Base-by-base conservation (phyloP, 2,113 vertebrate genomes). In the Pipra filicauda region DNA sequence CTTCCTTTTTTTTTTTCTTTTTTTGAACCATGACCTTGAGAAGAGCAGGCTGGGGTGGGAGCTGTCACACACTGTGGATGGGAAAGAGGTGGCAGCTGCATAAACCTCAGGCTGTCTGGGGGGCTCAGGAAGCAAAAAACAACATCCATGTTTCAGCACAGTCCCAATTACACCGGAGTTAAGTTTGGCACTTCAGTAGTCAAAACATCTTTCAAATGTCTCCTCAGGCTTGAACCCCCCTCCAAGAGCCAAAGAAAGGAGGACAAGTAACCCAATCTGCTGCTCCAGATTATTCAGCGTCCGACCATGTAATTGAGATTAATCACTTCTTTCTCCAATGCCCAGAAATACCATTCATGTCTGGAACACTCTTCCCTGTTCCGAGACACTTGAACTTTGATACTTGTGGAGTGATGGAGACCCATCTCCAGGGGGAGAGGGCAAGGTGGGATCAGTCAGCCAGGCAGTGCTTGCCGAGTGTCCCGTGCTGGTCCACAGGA, bases 121-220 rank as follows among this genome's bases (percentile, higher is more conserved):
- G 93, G 85, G 93, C 85, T 92, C 79, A 44, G 92, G 93, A 72
- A 94, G 92, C 92, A 93, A 84, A 96, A 58, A 88, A 77, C 83
- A 97, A 92, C 92, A 85, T 51, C 59, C 77, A 78, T 78, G 93
- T 81, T 95, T 93, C 85, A 77, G 91, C 78, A 86, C 79, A 90
- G 84, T 84, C 64, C 78, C 85, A 91, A 83, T 95, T 95, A 95
- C 78, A 52, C 33, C 6, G 8, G 89, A 91, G 95, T 96, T 95
- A 96, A 91, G 76, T 95, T 91, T 89, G 94, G 90, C 91, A 94
- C 96, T 96, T 96, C 89, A 86, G 94, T 86, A 95, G 96, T 95
- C 96, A 96, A 97, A 96, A 96, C 91, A 94, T 90, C 93, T 90
- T 83, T 64, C 72, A 88, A 72, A 83, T 37, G 59, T 46, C 89